Base-by-base conservation (phyloP, 2,113 vertebrate genomes). In the Fregata magnificens region DNA sequence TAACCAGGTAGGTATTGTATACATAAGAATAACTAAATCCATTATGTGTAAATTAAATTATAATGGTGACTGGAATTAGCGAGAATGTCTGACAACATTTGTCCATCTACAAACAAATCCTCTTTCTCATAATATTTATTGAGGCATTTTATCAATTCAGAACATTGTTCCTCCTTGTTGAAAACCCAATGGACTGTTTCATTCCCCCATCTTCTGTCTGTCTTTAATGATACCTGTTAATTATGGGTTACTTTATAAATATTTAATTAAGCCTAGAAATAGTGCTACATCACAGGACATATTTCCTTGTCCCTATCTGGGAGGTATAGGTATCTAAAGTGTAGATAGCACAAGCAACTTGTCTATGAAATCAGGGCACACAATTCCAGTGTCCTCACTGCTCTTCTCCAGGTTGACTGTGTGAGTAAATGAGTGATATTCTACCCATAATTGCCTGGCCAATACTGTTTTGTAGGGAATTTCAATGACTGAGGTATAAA, bases 261-360 rank as follows among this genome's bases (percentile, higher is more conserved):
- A 69, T 85, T 95, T 91, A 95, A 95, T 95, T 91, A 95, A 96
- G 24, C 26, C 18, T 93, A 65, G 70, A 93, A 89, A 76, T 34
- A 53, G 18, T 82, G 44, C 16, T 86, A 58, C n/a, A 34, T 25
- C 21, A 74, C 20, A 81, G 69, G n/a, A 47, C 29, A 9, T 55
- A 84, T 63, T 83, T 96, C 47, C 56, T 88, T 89, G 61, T 85
- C 16, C 58, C 11, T 70, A 19, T 47, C 26, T 61, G 20, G 28
- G 22, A 94, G 73, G n/a, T n/a, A 84, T 31, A 94, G 16, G 11
- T 42, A 85, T 93, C 59, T 78, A 36, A 92, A 58, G 6, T 52
- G 8, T 22, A 92, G 72, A 65, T 84, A 71, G 18, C 44, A 47
- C 13, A 87, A 95, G 29, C 4, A 65, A 80, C 16, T 69, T 81